phyloP scores from a whole-genome alignment of 1,140 invertebrate species.

The Rhynchophorus ferrugineus region DNA sequence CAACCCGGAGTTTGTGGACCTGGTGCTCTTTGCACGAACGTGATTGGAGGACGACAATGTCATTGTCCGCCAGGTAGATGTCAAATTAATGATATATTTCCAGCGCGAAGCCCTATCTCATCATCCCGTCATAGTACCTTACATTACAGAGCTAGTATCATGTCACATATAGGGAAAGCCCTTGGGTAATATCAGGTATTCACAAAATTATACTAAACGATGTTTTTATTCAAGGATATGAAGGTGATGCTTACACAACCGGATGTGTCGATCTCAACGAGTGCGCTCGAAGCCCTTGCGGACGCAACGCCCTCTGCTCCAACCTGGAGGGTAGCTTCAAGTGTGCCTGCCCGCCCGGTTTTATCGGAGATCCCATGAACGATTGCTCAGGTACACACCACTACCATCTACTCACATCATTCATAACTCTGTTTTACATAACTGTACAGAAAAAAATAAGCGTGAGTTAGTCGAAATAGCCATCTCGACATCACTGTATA shows the following conservation, averaged over 20 bases:
- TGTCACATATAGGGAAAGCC: too few relatives aligned
- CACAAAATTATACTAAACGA: too few relatives aligned
- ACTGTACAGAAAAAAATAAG: conserved; percentile 20
- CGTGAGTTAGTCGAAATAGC: conserved; percentile 9
- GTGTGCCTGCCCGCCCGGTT: conserved; percentile 70
- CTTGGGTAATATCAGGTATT: too few relatives aligned
- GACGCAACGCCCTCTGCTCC: conserved; percentile 61
- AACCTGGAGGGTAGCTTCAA: conserved; percentile 66
- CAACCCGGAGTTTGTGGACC: conserved; percentile 64
- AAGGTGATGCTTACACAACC: conserved; percentile 41
- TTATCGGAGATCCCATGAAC: conserved; percentile 62
- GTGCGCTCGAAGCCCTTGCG: conserved; percentile 59
- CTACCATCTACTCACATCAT: background rate
- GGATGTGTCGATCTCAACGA: conserved; percentile 66
- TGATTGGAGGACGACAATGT: conserved; percentile 71
- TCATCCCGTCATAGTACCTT: too few relatives aligned
- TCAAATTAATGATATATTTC: too few relatives aligned
- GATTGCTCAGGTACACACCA: conserved; percentile 57
- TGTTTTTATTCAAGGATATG: conserved; percentile 33
- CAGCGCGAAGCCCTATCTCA: too few relatives aligned
- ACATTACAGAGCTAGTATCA: too few relatives aligned
- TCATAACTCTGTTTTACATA: conserved; percentile 27
- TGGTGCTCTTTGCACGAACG: conserved; percentile 71
- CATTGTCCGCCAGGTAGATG: conserved; percentile 70
- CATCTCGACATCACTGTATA: background rate